phyloP scores from a whole-genome alignment of 2,888 invertebrate genomes.

The Tridacna gigas region DNA sequence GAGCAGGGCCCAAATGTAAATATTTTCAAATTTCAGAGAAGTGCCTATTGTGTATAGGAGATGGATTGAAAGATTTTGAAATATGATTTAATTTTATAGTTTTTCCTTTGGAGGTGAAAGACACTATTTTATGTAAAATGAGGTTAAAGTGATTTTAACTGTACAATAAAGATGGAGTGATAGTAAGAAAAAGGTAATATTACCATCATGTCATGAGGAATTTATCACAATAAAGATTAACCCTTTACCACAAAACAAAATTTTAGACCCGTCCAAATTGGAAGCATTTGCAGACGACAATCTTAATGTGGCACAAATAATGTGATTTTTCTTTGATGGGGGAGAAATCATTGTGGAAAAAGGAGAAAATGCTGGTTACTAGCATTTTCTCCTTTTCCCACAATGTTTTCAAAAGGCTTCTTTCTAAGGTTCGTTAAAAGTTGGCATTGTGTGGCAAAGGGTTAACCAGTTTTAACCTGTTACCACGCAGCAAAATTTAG shows the following conservation, averaged over 20 bases:
- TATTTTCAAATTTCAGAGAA: too few relatives aligned
- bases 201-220: not conserved
- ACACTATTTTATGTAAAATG: too few relatives aligned
- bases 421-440: not conserved
- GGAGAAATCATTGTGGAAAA: not conserved
- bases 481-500: too few relatives aligned
- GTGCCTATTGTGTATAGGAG: too few relatives aligned
- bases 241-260: not conserved
- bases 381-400: not conserved
- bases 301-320: not conserved
- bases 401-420: not conserved
- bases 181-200: not conserved
- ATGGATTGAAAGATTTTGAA: not conserved
- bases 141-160: not conserved
- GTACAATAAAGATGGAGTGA: conserved; percentile 1
- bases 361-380: not conserved
- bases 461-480: too few relatives aligned
- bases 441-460: not conserved
- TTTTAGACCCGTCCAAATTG: not conserved
- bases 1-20: too few relatives aligned
- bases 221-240: not conserved
- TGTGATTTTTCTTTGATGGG: not conserved
- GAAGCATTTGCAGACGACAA: not conserved
- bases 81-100: conserved; percentile 7
- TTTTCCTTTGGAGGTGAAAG: too few relatives aligned